A percentile compares a stretch with the other conserved stretches of the same genome.
Conservation (phyloP, 2,113 vertebrate genomes). For the Paracanthobrama guichenoti region DNA sequence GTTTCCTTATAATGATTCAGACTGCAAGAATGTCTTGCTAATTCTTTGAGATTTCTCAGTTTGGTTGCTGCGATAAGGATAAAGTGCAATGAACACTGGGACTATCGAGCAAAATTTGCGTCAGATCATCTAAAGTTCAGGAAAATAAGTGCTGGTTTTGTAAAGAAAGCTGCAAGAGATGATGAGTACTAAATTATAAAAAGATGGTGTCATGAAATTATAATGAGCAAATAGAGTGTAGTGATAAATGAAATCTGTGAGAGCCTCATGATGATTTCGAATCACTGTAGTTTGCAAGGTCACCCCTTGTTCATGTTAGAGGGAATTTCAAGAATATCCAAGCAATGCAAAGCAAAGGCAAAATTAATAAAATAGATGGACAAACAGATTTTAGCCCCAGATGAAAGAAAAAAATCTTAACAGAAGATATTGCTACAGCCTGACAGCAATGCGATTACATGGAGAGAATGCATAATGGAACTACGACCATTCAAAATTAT, state of each 20-base stretch:
- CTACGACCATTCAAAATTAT: too few species aligned
- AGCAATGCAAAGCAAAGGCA: not conserved
- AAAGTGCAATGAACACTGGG: not conserved
- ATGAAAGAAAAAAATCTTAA: not conserved
- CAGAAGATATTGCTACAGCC: not conserved
- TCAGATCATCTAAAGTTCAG: not conserved
- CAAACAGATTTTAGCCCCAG: not conserved
- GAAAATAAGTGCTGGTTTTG: conserved; percentile 4
- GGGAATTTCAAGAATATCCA: not conserved
- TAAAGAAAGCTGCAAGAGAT: not conserved
- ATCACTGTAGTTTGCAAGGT: conserved; percentile 1
- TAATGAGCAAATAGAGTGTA: conserved; percentile 1
- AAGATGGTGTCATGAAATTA: conserved; percentile 12
- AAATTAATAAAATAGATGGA: not conserved
- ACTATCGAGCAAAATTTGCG: not conserved
- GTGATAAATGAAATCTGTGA: conserved; percentile 3
- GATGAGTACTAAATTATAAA: conserved; percentile 32
- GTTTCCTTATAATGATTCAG: conserved; percentile 31
- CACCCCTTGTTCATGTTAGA: not conserved
- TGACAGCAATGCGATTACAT: not conserved
- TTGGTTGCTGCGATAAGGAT: not conserved
- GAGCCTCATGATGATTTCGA: not conserved
- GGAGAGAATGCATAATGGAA: not conserved
- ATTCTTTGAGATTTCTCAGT: not conserved
- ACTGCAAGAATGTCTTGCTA: not conserved